Conservation (phyloP, 2,888 invertebrate species). For the Cheilosia variabilis region DNA sequence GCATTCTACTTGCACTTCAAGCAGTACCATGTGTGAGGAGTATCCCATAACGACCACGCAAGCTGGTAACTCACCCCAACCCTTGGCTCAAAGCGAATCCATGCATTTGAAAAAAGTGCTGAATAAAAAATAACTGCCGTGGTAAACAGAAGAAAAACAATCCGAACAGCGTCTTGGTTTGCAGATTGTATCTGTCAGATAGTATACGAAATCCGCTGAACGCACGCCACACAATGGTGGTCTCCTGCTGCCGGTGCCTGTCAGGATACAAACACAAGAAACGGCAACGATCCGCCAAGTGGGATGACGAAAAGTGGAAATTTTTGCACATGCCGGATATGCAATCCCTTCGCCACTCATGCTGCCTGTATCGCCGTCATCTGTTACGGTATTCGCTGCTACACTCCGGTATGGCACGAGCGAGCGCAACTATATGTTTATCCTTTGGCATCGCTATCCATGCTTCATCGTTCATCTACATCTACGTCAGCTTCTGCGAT, state of each 20-base stretch:
- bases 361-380: slow-evolving; percentile 51
- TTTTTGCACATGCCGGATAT: slow-evolving; percentile 80
- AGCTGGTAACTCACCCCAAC: slow-evolving; percentile 61
- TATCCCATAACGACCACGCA: slow-evolving; percentile 40
- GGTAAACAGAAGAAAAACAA: slow-evolving; percentile 31
- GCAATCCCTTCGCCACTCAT: slow-evolving; percentile 46
- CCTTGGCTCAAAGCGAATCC: background rate
- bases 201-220: slow-evolving; percentile 41
- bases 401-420: slow-evolving; percentile 62
- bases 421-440: slow-evolving; percentile 48
- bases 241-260: slow-evolving; percentile 37
- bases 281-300: slow-evolving; percentile 64
- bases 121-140: slow-evolving; percentile 1
- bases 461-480: slow-evolving; percentile 36
- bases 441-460: slow-evolving; percentile 43
- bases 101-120: slow-evolving; percentile 8
- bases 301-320: slow-evolving; percentile 71
- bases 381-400: slow-evolving; percentile 47
- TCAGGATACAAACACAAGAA: slow-evolving; percentile 54
- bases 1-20: slow-evolving; percentile 41
- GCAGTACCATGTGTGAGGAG: slow-evolving; percentile 15
- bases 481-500: slow-evolving; percentile 45
- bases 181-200: slow-evolving; percentile 59
- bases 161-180: slow-evolving; percentile 36
- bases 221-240: slow-evolving; percentile 61